Percentiles rank a stretch among this genome's conserved stretches.
Conservation (phyloP, 2,113 vertebrate genomes). For the Syrrhaptes paradoxus region DNA sequence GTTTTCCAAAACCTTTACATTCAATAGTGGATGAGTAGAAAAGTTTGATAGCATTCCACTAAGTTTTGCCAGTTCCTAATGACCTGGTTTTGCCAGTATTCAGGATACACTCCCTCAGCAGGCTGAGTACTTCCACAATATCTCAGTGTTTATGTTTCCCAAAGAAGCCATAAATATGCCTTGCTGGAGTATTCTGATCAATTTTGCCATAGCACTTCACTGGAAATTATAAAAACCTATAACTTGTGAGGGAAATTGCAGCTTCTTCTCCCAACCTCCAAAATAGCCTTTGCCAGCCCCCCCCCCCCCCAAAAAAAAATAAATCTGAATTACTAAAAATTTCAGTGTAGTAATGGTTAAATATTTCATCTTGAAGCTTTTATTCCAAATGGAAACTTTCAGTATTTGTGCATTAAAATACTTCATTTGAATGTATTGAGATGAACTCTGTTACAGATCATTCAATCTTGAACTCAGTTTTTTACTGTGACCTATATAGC, state of each 20-base stretch:
- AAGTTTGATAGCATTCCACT: not conserved
- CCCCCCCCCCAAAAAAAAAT: not conserved
- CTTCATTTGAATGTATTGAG: not conserved
- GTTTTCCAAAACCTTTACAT: not conserved
- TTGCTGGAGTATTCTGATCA: not conserved
- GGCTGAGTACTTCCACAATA: not conserved
- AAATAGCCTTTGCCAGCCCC: not conserved
- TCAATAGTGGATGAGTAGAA: not conserved
- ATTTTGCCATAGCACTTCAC: not conserved
- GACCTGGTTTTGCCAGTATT: not conserved
- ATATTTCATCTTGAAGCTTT: not conserved
- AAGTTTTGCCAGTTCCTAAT: not conserved
- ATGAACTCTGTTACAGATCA: not conserved
- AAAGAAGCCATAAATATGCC: not conserved
- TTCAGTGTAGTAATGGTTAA: not conserved
- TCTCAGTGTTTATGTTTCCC: not conserved
- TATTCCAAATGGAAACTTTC: not conserved
- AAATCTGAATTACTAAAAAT: not conserved
- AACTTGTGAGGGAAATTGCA: not conserved
- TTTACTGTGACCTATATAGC: not conserved
- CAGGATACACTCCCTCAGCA: not conserved
- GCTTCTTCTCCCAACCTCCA: not conserved
- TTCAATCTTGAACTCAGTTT: not conserved
- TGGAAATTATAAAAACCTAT: not conserved
- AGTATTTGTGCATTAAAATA: accelerated